Evolutionary conservation across 2,888 invertebrate genomes (phyloP), one percentile per base, ranked within the genome.

Genomic region (Stenichneumon culpator): DNA sequence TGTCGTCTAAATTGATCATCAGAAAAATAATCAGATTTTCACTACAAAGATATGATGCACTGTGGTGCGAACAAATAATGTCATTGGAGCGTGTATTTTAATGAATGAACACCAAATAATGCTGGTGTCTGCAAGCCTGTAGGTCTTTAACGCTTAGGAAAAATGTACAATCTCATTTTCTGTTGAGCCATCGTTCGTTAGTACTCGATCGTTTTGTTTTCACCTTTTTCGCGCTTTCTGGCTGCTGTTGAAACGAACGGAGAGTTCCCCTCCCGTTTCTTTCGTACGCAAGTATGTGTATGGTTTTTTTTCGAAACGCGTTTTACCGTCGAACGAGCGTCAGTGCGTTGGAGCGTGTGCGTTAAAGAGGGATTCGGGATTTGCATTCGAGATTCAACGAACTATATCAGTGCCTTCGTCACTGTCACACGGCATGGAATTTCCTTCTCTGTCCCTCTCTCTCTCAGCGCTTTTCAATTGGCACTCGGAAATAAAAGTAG

Each of bases 241-340:
- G 22, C 44, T 22, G n/a, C 39, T 54, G 19, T 47, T 54, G 6
- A 57, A 52, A 39, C 54, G 14, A 16, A 28, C 50, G n/a, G 9
- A 52, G 73, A 60, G 14, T 68, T 78, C 68, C n/a, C n/a, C 28
- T 36, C 52, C 19, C 39, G 25, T 60, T 47, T 6, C 47, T 19
- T 44, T 68, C 14, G 54, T 75, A 25, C 57, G 77, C 47, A 39
- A 69, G 57, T 68, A 67, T 67, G 22, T 68, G 54, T 57, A 54
- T 69, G 22, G n/a, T 52, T 32, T 47, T 50, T n/a, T 2, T 50
- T 5, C 25, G 50, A 65, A 70, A 52, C 65, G 69, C 80, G 77
- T 83, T 86, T 84, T 80, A 83, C 83, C 82, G 83, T 82, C 82
- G 67, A 69, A 54, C 44, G 81, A 73, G 78, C 36, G 83, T 60